These are phyloP conservation scores for Oreohelix idahoensis DNA, from an alignment of 1,140 invertebrate genomes.

Conservation along the genomic window DNA sequence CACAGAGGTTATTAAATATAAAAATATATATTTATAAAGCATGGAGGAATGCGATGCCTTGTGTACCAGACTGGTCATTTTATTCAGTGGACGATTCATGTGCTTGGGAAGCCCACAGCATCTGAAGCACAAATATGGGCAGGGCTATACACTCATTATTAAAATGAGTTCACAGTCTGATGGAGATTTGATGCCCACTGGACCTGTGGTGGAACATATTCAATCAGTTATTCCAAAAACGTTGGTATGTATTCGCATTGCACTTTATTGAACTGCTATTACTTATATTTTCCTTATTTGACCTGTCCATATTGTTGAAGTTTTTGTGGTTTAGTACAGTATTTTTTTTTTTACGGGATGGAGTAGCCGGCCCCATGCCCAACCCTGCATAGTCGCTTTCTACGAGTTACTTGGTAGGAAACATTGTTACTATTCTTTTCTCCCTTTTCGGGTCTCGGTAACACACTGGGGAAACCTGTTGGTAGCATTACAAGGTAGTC, in stretches of 20 bases:
- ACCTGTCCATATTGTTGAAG: too few species aligned
- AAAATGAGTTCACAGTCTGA: slow-evolving; percentile 50
- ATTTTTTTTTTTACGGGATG: too few species aligned
- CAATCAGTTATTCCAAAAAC: background rate
- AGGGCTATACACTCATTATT: slow-evolving; percentile 69
- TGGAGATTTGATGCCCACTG: slow-evolving; percentile 18
- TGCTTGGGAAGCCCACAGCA: slow-evolving; percentile 75
- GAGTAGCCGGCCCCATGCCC: too few species aligned
- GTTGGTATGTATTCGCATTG: background rate
- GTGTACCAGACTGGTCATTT: slow-evolving; percentile 74
- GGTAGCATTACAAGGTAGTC: too few species aligned
- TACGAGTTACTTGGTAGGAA: background rate
- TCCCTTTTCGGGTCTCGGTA: too few species aligned
- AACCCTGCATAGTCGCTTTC: background rate
- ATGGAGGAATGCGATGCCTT: slow-evolving; percentile 77
- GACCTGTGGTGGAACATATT: slow-evolving; percentile 49
- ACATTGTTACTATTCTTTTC: too few species aligned
- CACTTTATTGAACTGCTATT: too few species aligned
- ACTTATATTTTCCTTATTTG: too few species aligned
- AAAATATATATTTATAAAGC: slow-evolving; percentile 47
- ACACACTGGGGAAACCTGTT: too few species aligned
- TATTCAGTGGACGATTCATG: slow-evolving; percentile 75
- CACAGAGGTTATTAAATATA: slow-evolving; percentile 23
- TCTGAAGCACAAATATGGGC: slow-evolving; percentile 73
- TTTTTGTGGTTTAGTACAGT: background rate